Conservation (phyloP, 2,888 invertebrate genomes). For the Oegoconia quadripuncta region DNA sequence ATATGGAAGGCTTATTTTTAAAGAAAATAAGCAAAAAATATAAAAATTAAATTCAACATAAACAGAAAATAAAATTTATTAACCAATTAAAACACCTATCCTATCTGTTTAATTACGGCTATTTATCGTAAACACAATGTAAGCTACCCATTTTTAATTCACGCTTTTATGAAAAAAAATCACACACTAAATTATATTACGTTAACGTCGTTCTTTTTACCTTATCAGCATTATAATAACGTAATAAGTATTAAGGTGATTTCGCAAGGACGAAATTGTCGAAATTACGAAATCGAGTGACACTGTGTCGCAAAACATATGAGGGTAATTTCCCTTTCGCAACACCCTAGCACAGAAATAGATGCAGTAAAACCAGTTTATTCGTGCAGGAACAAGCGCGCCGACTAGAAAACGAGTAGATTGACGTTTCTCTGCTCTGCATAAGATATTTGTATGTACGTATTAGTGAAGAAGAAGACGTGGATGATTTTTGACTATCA, state of each 20-base stretch:
- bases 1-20: no score
- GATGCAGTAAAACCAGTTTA: not conserved
- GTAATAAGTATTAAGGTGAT: not conserved
- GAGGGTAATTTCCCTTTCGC: conserved; percentile 45
- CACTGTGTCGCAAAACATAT: conserved; percentile 26
- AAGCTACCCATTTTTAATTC: not conserved
- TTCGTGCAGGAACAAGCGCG: not conserved
- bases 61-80: no score
- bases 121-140: not conserved
- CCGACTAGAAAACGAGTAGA: no score
- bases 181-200: not conserved
- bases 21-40: not conserved
- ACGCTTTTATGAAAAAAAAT: not conserved
- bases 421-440: no score
- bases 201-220: not conserved
- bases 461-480: no score
- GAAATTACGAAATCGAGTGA: conserved; percentile 23
- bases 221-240: not conserved
- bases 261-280: not conserved
- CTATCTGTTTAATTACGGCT: not conserved
- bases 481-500: no score
- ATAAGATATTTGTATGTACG: no score
- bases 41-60: not conserved
- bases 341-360: conserved; percentile 18
- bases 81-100: no score